These are phyloP conservation scores for Graptemys geographica DNA, from an alignment of 2,797 vertebrate genomes.

Conservation along the genomic window DNA sequence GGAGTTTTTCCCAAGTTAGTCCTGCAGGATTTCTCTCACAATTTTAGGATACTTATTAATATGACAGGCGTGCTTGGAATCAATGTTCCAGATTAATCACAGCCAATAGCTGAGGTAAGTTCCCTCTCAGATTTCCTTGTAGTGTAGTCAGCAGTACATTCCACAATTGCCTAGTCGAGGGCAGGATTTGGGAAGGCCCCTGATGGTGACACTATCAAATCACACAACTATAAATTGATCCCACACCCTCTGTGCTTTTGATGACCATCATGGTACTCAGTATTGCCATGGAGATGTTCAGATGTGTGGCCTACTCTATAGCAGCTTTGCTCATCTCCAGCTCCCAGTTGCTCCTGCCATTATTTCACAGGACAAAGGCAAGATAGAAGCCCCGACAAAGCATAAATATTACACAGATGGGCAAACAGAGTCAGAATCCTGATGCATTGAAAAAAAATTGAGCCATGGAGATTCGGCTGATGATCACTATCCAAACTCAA, in stretches of 20 bases:
- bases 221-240: neutral
- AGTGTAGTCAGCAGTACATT: neutral
- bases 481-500: neutral
- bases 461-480: neutral
- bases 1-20: neutral
- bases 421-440: neutral
- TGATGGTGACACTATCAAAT: neutral
- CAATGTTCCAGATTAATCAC: neutral
- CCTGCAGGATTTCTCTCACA: conserved; percentile 25
- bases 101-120: neutral
- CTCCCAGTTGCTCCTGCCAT: neutral
- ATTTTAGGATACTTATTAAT: conserved; percentile 44
- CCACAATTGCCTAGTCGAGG: neutral
- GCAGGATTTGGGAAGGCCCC: neutral
- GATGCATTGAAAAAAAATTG: neutral
- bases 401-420: neutral
- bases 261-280: neutral
- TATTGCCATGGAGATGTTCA: neutral
- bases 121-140: neutral
- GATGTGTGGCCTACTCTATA: neutral
- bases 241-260: neutral
- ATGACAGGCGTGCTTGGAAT: conserved; percentile 29
- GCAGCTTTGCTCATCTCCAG: neutral
- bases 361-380: neutral
- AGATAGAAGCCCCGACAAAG: neutral